Evolutionary conservation across 2,888 invertebrate genomes (phyloP), one percentile per base, ranked within the genome.

Genomic region (Ferrisia virgata): DNA sequence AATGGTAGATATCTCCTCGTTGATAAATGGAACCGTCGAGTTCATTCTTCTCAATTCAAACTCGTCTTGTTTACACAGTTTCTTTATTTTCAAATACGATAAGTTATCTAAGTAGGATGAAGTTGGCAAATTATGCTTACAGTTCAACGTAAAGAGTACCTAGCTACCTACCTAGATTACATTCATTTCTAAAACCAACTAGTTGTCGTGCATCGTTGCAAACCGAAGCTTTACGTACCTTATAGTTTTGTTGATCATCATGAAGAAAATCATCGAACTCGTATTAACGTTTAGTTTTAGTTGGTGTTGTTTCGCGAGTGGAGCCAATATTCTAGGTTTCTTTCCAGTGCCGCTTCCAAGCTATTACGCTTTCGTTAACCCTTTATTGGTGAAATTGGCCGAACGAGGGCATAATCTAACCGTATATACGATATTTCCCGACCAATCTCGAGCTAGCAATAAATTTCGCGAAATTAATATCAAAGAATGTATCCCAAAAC

Each of bases 381-480:
- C 43, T 22, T 31, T 79, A n/a, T n/a, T 79, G 22, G 9, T 25
- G 5, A 28, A 39, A 13, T 31, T 79, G 25, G 79, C 28, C 43
- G 79, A 40, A 43, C 31, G 36, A 18, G 79, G 79, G 0, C 79
- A 79, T 79, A 40, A 79, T 28, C 1, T 79, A 11, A 79, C 79
- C 22, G 22, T 79, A 8, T 79, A 79, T 25, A 43, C 79, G n/a
- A 36, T 79, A 6, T 85, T 33, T 79, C 28, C 47, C 15, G 25
- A 13, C n/a, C n/a, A n/a, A n/a, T n/a, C 76, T 53, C 69, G 18
- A 33, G 3, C 64, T 36, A 13, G 13, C 1, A 11, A 11, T 8
- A 28, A 18, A 6, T 58, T 33, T 43, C 72, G 43, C 53, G 36
- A 76, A 22, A 9, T 83, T 82, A 6, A 40, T 58, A 85, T 76